A percentile compares a stretch with the other conserved stretches of the same genome.
These are phyloP conservation scores for Micoletzkya japonica DNA, from an alignment of 2,888 invertebrate genomes.

Conservation along the genomic window DNA sequence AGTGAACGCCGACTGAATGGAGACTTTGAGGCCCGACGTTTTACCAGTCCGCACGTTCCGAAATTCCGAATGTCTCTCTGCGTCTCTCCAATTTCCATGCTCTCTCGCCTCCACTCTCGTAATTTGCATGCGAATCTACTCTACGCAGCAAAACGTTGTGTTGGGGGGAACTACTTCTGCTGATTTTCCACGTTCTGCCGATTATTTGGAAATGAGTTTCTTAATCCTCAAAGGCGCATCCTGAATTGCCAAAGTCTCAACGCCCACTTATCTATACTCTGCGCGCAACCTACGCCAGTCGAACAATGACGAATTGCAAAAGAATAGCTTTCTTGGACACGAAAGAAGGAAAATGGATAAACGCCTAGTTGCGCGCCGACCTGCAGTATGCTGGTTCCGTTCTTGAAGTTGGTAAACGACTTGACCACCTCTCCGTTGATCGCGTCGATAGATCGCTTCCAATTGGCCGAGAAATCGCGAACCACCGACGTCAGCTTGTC, in stretches of 20 bases:
- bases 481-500: conserved; percentile 80
- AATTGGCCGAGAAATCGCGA: conserved; percentile 84
- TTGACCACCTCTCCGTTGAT: conserved; percentile 90
- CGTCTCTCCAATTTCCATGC: too few relatives aligned
- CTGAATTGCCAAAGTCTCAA: background rate
- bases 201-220: background rate
- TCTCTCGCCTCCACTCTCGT: too few relatives aligned
- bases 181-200: background rate
- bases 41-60: too few relatives aligned
- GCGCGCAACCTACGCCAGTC: too few relatives aligned
- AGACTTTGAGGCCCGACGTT: too few relatives aligned
- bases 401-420: conserved; percentile 92
- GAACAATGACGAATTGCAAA: too few relatives aligned
- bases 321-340: too few relatives aligned
- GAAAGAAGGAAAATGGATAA: background rate
- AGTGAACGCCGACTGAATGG: conserved; percentile 79
- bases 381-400: conserved; percentile 90
- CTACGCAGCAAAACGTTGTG: background rate
- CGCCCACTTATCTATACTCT: too few relatives aligned
- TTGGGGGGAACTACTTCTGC: background rate
- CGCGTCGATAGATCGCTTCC: conserved; percentile 92
- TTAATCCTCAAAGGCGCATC: background rate
- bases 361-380: too few relatives aligned
- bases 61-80: too few relatives aligned
- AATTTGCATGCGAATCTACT: too few relatives aligned